Evolutionary conservation across 2,888 invertebrate genomes (phyloP).

Genomic region (Idaea aversata): DNA sequence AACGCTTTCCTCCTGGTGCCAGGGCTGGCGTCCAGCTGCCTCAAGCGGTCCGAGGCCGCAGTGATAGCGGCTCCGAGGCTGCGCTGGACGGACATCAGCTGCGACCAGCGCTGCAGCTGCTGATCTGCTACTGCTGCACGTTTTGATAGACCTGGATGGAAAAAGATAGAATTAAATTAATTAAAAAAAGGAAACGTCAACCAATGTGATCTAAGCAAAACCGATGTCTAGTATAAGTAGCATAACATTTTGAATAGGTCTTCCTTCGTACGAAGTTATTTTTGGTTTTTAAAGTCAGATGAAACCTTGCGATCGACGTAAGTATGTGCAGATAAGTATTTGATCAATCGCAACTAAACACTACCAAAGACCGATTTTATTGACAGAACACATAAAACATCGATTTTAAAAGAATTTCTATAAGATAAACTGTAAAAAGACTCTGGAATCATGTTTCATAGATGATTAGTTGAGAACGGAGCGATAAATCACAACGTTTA

Average conservation of each 20-base stretch:
- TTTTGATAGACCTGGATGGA: conserved; percentile 66
- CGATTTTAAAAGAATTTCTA: not conserved
- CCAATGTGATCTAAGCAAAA: not conserved
- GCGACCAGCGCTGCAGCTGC: conserved; percentile 84
- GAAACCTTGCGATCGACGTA: too few relatives aligned
- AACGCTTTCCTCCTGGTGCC: conserved; percentile 87
- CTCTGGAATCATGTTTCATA: not conserved
- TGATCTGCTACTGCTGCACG: conserved; percentile 84
- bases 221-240: not conserved
- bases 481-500: not conserved
- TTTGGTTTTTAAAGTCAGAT: too few relatives aligned
- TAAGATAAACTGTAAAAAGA: not conserved
- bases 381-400: not conserved
- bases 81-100: conserved; percentile 86
- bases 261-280: too few relatives aligned
- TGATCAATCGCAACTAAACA: not conserved
- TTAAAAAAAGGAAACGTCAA: not conserved
- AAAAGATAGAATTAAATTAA: not conserved
- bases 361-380: not conserved
- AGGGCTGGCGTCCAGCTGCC: conserved; percentile 88
- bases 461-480: not conserved
- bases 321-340: too few relatives aligned
- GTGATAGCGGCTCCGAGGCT: conserved; percentile 85
- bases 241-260: not conserved
- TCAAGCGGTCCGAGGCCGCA: conserved; percentile 86